Evolutionary conservation across 2,888 invertebrate genomes (phyloP).

Genomic region (Diarsia rubi): DNA sequence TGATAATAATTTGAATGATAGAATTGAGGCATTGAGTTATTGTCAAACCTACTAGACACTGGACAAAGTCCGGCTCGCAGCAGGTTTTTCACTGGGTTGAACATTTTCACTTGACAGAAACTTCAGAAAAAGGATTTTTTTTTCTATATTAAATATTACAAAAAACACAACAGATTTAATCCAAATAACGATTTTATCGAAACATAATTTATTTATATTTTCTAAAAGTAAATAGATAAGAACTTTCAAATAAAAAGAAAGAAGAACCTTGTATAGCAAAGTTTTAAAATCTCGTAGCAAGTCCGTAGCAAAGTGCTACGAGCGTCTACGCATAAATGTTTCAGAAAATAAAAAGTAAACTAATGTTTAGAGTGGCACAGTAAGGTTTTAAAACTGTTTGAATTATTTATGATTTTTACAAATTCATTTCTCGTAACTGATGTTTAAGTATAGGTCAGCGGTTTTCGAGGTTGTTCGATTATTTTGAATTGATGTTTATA

Average conservation of each 20-base stretch:
- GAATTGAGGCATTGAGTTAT: neutral
- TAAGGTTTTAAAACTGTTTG: constrained; percentile 1
- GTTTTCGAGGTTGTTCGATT: neutral
- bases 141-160: neutral
- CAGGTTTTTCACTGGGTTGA: neutral
- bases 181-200: neutral
- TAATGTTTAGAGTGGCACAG: neutral
- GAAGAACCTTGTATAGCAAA: neutral
- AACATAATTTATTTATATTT: neutral
- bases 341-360: constrained; percentile 11
- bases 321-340: constrained; percentile 22
- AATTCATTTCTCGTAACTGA: neutral
- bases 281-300: constrained; percentile 53
- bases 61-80: neutral
- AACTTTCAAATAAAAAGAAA: too few species aligned
- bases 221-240: neutral
- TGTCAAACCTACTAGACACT: neutral
- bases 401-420: constrained; percentile 41
- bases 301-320: constrained; percentile 57
- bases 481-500: neutral
- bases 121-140: neutral
- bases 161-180: neutral
- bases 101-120: neutral
- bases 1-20: neutral
- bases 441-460: neutral